Percentiles rank a stretch among this genome's conserved stretches.
Conservation (phyloP, 2,797 vertebrate genomes). For the Siniperca undulata region DNA sequence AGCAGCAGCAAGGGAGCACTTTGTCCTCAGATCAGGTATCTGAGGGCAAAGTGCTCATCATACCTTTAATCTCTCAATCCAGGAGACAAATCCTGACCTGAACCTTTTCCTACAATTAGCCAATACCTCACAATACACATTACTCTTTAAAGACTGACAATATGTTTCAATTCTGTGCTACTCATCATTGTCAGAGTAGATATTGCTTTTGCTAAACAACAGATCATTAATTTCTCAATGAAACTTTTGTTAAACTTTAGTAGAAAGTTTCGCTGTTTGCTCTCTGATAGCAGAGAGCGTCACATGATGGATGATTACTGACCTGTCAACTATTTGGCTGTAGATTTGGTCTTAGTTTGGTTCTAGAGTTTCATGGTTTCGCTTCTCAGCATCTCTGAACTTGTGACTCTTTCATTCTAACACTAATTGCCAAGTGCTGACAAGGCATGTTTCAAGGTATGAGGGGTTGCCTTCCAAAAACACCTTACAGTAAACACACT, state of each 20-base stretch:
- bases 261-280: not conserved
- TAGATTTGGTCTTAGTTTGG: not conserved
- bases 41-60: not conserved
- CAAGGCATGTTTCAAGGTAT: not conserved
- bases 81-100: constrained; percentile 13
- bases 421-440: not conserved
- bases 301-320: not conserved
- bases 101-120: not conserved
- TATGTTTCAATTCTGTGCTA: not conserved
- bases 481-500: not conserved
- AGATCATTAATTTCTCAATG: not conserved
- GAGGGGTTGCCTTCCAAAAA: not conserved
- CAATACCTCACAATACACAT: not conserved
- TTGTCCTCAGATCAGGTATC: not conserved
- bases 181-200: not conserved
- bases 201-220: not conserved
- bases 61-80: not conserved
- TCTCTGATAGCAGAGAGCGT: constrained; percentile 2
- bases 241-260: not conserved
- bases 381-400: not conserved
- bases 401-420: not conserved
- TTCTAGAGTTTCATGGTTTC: not conserved
- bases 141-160: not conserved
- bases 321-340: not conserved
- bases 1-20: not conserved